Evolutionary conservation across 2,888 invertebrate genomes (phyloP).

Genomic region (Unio pictorum): DNA sequence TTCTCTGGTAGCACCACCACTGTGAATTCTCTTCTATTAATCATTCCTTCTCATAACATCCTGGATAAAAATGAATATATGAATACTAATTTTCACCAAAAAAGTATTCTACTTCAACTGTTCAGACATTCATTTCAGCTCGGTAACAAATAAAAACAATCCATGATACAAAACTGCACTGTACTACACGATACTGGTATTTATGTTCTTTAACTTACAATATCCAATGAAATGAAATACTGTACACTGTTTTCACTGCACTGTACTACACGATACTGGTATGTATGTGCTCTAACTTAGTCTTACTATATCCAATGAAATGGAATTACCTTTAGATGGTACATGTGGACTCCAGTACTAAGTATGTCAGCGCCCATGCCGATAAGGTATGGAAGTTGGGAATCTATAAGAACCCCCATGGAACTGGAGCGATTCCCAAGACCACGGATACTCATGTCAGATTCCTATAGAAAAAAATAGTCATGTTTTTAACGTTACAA

Average conservation of each 20-base stretch:
- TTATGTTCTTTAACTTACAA: neutral
- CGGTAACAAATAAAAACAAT: neutral
- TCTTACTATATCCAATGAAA: neutral
- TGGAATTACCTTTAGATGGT: constrained; percentile 81
- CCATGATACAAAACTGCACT: too few relatives aligned
- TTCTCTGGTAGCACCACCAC: too few relatives aligned
- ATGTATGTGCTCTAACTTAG: neutral
- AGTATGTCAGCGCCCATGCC: constrained; percentile 92
- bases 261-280: too few relatives aligned
- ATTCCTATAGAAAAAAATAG: constrained; percentile 43
- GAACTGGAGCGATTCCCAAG: constrained; percentile 75
- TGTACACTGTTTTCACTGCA: too few relatives aligned
- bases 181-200: too few relatives aligned
- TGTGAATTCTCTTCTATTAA: too few relatives aligned
- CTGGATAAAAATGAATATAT: too few relatives aligned
- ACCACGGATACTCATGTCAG: constrained; percentile 60
- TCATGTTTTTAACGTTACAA: neutral
- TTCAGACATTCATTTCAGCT: neutral
- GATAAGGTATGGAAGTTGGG: constrained; percentile 92
- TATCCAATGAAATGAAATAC: neutral
- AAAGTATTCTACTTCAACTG: neutral
- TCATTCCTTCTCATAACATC: too few relatives aligned
- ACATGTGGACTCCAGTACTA: constrained; percentile 91
- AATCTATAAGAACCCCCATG: constrained; percentile 72
- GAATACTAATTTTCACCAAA: neutral